phyloP scores from a whole-genome alignment of 2,888 invertebrate genomes.

The Pyrrhia umbra region DNA sequence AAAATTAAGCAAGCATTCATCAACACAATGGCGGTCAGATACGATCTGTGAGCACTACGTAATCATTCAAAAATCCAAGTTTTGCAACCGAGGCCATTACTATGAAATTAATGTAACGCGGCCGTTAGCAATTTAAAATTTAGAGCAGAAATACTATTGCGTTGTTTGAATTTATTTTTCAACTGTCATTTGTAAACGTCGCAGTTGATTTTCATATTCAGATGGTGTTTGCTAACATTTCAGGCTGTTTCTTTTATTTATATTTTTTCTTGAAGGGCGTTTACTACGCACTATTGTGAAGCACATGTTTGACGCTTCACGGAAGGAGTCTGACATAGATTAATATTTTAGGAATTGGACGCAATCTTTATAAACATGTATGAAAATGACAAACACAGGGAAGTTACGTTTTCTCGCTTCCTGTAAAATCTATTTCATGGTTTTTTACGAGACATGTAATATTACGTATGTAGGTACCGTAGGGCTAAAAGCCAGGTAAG shows the following conservation, averaged over 20 bases:
- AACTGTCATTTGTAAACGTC: conserved; percentile 79
- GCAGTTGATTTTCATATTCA: conserved; percentile 80
- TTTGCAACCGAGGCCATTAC: conserved; percentile 63
- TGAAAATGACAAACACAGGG: conserved; percentile 10
- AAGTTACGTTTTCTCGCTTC: conserved; percentile 11
- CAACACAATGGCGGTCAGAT: conserved; percentile 55
- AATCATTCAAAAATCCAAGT: conserved; percentile 49
- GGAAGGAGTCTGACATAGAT: conserved; percentile 28
- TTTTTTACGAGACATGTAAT: conserved; percentile 9
- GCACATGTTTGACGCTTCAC: conserved; percentile 31
- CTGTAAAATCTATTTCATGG: neutral
- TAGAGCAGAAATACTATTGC: conserved; percentile 80
- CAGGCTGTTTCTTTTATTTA: conserved; percentile 49
- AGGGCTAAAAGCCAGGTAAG: too few relatives aligned
- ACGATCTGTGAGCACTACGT: conserved; percentile 46
- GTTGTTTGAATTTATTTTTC: conserved; percentile 75
- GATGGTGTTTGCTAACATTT: conserved; percentile 70
- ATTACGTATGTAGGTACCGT: neutral
- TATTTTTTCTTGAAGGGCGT: conserved; percentile 54
- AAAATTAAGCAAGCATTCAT: conserved; percentile 9
- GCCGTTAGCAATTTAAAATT: conserved; percentile 83
- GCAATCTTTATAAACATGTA: conserved; percentile 18
- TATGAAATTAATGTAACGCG: conserved; percentile 81
- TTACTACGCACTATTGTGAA: conserved; percentile 46
- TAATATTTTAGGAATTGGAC: conserved; percentile 9